Evolutionary conservation across 2,113 vertebrate genomes (phyloP).

Genomic region (Thermophis baileyi): DNA sequence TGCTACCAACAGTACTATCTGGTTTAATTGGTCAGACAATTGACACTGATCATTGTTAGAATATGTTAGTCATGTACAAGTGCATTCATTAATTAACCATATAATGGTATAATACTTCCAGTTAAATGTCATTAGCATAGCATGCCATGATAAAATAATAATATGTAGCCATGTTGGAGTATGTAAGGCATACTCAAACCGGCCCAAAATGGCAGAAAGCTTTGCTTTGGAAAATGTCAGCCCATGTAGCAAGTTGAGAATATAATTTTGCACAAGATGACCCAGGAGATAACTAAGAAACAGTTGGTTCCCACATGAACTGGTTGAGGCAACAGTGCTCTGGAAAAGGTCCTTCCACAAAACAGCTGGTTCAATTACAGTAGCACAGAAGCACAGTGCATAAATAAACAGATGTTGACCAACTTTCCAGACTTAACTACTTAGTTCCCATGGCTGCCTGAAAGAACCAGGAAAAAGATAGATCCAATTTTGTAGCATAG

Average conservation of each 20-base stretch:
- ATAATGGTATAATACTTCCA: neutral
- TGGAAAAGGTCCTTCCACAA: neutral
- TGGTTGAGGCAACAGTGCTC: neutral
- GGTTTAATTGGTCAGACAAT: neutral
- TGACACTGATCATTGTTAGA: neutral
- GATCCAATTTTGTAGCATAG: neutral
- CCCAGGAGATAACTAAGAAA: neutral
- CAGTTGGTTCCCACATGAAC: neutral
- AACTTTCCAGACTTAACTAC: neutral
- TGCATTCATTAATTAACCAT: neutral
- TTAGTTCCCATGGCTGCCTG: neutral
- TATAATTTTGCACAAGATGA: neutral
- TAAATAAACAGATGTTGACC: neutral
- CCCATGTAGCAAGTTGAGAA: neutral
- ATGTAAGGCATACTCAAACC: neutral
- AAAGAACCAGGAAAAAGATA: neutral
- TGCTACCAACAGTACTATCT: neutral
- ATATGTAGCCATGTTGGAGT: neutral
- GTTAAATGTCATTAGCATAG: neutral
- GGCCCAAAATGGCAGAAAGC: neutral
- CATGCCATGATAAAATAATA: neutral
- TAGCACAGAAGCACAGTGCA: neutral
- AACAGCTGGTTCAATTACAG: neutral
- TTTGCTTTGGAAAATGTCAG: neutral
- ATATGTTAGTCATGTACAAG: neutral